These are phyloP conservation scores for Chalcosyrphus nemorum DNA, from an alignment of 2,888 invertebrate species.

Conservation along the genomic window DNA sequence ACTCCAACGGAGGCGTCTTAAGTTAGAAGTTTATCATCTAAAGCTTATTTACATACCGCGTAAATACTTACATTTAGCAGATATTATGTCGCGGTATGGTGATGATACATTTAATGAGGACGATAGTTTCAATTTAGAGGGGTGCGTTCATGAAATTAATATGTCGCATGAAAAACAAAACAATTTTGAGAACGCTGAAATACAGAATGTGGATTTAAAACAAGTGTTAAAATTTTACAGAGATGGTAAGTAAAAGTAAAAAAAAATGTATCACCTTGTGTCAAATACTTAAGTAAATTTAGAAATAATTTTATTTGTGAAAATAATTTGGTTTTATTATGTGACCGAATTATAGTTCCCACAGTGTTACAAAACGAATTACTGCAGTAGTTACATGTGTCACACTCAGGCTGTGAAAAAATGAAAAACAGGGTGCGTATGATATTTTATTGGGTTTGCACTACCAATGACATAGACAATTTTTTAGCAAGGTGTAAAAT, in stretches of 20 bases:
- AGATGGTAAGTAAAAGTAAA: too few relatives aligned
- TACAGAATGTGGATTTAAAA: too few relatives aligned
- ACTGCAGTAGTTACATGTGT: constrained; percentile 26
- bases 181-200: too few relatives aligned
- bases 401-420: constrained; percentile 13
- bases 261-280: too few relatives aligned
- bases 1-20: background rate
- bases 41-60: too few relatives aligned
- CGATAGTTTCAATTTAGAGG: background rate
- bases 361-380: constrained; percentile 17
- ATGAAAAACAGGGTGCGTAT: constrained; percentile 17
- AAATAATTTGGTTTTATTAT: constrained; percentile 14
- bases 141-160: constrained; percentile 11
- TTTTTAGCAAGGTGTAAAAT: constrained; percentile 7
- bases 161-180: constrained; percentile 24
- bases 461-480: constrained; percentile 6
- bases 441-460: constrained; percentile 17
- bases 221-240: too few relatives aligned
- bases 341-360: constrained; percentile 25
- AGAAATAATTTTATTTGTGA: too few relatives aligned
- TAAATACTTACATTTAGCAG: too few relatives aligned
- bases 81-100: too few relatives aligned
- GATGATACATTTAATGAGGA: too few relatives aligned
- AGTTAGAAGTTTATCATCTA: too few relatives aligned
- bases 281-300: background rate